A percentile compares a stretch with the other conserved stretches of the same genome.
These are phyloP conservation scores for Cladorhizidae sp. DNA, from an alignment of 37 sponge, comb jelly and placozoan species.

Conservation along the genomic window DNA sequence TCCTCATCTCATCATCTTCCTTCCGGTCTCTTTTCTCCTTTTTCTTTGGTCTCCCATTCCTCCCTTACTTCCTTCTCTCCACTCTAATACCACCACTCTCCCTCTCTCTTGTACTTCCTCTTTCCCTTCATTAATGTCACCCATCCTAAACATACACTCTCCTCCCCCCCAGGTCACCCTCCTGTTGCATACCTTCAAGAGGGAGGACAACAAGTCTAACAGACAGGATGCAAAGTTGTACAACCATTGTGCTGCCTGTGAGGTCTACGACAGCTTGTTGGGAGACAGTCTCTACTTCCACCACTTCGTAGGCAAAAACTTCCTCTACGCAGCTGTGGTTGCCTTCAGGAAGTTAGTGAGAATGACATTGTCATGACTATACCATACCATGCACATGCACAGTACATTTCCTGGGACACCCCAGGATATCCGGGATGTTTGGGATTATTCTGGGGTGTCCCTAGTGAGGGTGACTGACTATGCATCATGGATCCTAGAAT, in stretches of 20 bases:
- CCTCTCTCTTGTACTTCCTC: neutral
- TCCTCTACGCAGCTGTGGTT: constrained; percentile 75
- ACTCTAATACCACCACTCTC: too few relatives aligned
- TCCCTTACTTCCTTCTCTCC: too few relatives aligned
- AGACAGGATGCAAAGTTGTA: constrained; percentile 45
- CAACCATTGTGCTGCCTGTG: constrained; percentile 65
- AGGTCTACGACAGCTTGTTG: constrained; percentile 65
- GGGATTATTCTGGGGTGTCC: too few relatives aligned
- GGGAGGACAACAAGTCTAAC: constrained; percentile 16
- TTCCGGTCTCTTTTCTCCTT: too few relatives aligned
- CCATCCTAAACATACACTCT: neutral
- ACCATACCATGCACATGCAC: neutral
- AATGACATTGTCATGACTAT: neutral
- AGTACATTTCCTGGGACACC: too few relatives aligned
- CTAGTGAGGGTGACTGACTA: too few relatives aligned
- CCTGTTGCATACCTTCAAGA: constrained; percentile 73
- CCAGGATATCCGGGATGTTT: too few relatives aligned
- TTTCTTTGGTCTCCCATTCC: too few relatives aligned
- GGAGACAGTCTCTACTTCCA: constrained; percentile 69
- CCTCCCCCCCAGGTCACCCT: constrained; percentile 42
- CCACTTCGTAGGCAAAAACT: constrained; percentile 79
- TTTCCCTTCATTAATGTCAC: neutral
- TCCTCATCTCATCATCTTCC: too few relatives aligned
- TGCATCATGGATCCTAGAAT: too few relatives aligned
- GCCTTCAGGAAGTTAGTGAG: constrained; percentile 60